phyloP scores from a whole-genome alignment of 2,888 invertebrate species.

The Leptopterna dolabrata region DNA sequence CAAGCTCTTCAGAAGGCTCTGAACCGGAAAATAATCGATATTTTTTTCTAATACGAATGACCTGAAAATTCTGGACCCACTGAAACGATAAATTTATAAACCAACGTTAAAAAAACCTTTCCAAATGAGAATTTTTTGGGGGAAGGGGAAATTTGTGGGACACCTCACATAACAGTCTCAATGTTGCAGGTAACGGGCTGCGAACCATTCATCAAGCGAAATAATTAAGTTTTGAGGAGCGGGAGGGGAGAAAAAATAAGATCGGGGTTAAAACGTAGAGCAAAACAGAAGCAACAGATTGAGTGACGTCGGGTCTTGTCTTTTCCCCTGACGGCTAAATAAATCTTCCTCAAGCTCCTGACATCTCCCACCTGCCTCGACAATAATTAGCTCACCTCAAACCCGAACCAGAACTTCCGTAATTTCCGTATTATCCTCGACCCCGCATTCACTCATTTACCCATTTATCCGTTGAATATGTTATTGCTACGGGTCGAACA shows the following conservation, averaged over 20 bases:
- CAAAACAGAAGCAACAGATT: conserved; percentile 44
- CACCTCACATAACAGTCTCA: too few species aligned
- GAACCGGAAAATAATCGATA: too few species aligned
- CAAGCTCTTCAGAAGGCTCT: too few species aligned
- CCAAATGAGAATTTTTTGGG: too few species aligned
- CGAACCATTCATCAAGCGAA: neutral
- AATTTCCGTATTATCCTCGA: neutral
- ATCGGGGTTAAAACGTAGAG: neutral
- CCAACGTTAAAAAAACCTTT: too few species aligned
- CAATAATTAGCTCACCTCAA: neutral
- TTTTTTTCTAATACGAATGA: too few species aligned
- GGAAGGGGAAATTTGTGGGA: too few species aligned
- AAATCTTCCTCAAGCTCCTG: conserved; percentile 14
- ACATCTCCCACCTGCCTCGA: neutral
- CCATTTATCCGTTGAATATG: too few species aligned
- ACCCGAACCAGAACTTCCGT: neutral
- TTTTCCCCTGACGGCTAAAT: conserved; percentile 35
- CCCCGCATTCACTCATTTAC: too few species aligned
- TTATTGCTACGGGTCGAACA: too few species aligned
- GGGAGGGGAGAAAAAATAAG: neutral
- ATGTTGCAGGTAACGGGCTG: neutral
- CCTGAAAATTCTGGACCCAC: too few species aligned
- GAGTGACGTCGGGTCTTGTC: conserved; percentile 38
- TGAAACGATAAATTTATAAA: too few species aligned
- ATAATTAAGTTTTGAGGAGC: conserved; percentile 22